Evolutionary conservation across 1,140 invertebrate genomes (phyloP), one percentile per base, ranked within the genome.

Genomic region (Portunus trituberculatus): DNA sequence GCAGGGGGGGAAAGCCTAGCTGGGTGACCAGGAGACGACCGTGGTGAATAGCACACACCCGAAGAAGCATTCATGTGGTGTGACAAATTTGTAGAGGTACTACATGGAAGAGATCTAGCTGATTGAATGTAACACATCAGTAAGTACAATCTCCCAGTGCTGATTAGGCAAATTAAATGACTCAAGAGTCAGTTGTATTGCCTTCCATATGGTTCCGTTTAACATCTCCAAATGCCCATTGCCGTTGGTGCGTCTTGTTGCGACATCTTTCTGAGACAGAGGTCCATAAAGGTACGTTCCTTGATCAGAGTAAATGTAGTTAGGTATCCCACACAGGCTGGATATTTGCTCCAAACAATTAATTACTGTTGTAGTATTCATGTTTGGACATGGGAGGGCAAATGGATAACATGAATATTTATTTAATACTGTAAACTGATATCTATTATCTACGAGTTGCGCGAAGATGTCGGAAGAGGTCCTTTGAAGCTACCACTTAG

Each of bases 31-130:
- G n/a, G n/a, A n/a, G n/a, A n/a, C n/a, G n/a, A n/a, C n/a, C n/a
- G n/a, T n/a, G n/a, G n/a, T n/a, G n/a, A n/a, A n/a, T n/a, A n/a
- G n/a, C n/a, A n/a, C n/a, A n/a, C n/a, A n/a, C n/a, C n/a, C n/a
- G n/a, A n/a, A n/a, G n/a, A n/a, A n/a, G n/a, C n/a, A n/a, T n/a
- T n/a, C n/a, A n/a, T n/a, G n/a, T n/a, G 82, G 39, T 32, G 92
- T 46, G 67, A 31, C 76, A 93, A n/a, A n/a, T 93, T 93, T 46
- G 92, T 93, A 46, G 76, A 46, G n/a, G n/a, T 39, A 6, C 39
- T 93, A 83, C 39, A 93, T 39, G 87, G 90, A 45, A 93, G 92
- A n/a, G 46, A 93, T 93, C 39, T 87, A 93, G n/a, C n/a, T n/a
- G n/a, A 93, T 45, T n/a, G 16, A 48, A n/a, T 93, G 82, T 25